Base-by-base conservation (phyloP, 2,113 vertebrate genomes). In the Felis chaus region DNA sequence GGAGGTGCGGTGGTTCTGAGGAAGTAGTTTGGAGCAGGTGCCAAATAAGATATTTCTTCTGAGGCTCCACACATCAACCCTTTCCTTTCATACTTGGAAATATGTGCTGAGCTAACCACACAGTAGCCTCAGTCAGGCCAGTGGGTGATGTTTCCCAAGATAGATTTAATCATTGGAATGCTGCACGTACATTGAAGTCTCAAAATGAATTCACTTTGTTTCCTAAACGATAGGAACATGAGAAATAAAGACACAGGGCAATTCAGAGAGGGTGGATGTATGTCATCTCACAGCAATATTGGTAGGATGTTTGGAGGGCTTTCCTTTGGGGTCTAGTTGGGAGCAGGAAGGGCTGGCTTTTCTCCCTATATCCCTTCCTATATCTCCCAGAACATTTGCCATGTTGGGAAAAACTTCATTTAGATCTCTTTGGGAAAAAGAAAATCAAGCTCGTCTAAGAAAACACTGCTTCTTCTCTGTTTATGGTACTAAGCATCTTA, bases 151-250 rank as follows among this genome's bases (percentile, higher is more conserved):
- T 61, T 84, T 91, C 85, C 80, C 86, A 41, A 33, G 45, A 73
- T 48, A 79, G 79, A 93, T 91, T 81, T 96, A 96, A 78, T 96
- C 50, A 89, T 50, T 31, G 11, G 33, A 91, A 71, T 48, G 65
- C 25, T 86, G 39, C 14, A 48, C 18, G 10, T 61, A 63, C 78
- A 19, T 36, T 48, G 21, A 91, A 50, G 19, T 86, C 84, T 93
- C 36, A 66, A 74, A 85, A 91, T 93, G 27, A 97, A 81, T 93
- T 80, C 76, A 50, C 7, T 83, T 27, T 93, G 85, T 33, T 85
- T 84, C 76, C 33, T n/a, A 74, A 63, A 53, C 25, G 68, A 36
- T 61, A 71, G 45, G 41, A 91, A 55, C 6, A 11, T 15, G 39
- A 93, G 71, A 88, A 80, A 69, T 79, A 90, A 90, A 84, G 80